Evolutionary conservation across 1,140 invertebrate species (phyloP).

Genomic region (Caenorhabditis tropicalis): DNA sequence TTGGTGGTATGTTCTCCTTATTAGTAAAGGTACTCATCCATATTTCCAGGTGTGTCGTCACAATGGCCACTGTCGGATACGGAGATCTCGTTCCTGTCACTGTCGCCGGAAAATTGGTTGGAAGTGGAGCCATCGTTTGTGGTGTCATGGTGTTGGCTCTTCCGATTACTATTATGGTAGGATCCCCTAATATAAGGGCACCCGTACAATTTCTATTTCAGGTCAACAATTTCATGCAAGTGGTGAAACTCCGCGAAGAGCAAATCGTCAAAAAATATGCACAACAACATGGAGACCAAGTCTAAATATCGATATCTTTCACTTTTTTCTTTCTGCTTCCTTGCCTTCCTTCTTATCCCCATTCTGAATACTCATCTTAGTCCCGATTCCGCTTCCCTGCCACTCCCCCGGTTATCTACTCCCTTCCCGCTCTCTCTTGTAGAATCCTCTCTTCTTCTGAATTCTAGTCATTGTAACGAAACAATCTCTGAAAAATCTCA

Average conservation of each 20-base stretch:
- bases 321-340: background rate
- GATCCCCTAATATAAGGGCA: too few relatives aligned
- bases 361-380: too few relatives aligned
- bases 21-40: too few relatives aligned
- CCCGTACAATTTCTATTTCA: too few relatives aligned
- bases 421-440: too few relatives aligned
- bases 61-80: constrained; percentile 75
- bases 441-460: background rate
- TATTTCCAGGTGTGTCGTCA: constrained; percentile 73
- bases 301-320: constrained; percentile 46
- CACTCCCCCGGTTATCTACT: too few relatives aligned
- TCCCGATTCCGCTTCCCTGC: too few relatives aligned
- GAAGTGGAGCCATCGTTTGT: constrained; percentile 67
- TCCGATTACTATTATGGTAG: constrained; percentile 69
- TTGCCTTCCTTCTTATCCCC: too few relatives aligned
- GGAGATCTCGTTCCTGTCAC: constrained; percentile 71
- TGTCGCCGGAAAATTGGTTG: constrained; percentile 68
- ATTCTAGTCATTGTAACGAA: background rate
- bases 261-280: constrained; percentile 71
- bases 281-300: constrained; percentile 66
- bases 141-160: constrained; percentile 69
- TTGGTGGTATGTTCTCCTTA: constrained; percentile 75
- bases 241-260: constrained; percentile 69
- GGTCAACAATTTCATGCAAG: constrained; percentile 72
- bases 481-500: background rate